Percentiles rank a stretch among this genome's conserved stretches.
Evolutionary conservation across 2,888 invertebrate species (phyloP).

Genomic region (Chalcosyrphus nemorum): DNA sequence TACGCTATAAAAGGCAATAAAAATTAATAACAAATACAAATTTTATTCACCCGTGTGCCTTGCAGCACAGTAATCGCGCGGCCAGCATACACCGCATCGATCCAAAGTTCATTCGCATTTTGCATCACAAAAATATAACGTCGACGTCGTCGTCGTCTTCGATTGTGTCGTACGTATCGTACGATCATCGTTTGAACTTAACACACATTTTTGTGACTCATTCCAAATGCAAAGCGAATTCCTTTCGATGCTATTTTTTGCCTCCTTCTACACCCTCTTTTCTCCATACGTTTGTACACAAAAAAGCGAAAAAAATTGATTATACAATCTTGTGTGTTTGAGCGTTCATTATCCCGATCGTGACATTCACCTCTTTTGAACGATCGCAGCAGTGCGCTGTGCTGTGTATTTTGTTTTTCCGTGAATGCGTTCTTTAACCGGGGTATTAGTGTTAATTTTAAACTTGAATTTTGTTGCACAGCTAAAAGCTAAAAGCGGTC

Average conservation of each 20-base stretch:
- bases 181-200: slow-evolving; percentile 63
- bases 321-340: slow-evolving; percentile 60
- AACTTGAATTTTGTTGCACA: slow-evolving; percentile 24
- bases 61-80: slow-evolving; percentile 40
- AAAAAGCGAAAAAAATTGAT: slow-evolving; percentile 19
- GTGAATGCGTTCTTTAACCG: slow-evolving; percentile 60
- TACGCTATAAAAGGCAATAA: slow-evolving; percentile 17
- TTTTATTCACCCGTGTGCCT: slow-evolving; percentile 43
- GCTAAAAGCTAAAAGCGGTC: background rate
- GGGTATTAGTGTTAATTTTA: slow-evolving; percentile 50
- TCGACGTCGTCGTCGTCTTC: background rate
- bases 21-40: slow-evolving; percentile 54
- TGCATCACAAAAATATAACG: slow-evolving; percentile 39
- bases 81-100: slow-evolving; percentile 12
- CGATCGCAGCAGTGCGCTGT: slow-evolving; percentile 5
- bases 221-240: slow-evolving; percentile 46
- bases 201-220: slow-evolving; percentile 70
- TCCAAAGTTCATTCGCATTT: slow-evolving; percentile 65
- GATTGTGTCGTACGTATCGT: background rate
- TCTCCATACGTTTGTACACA: background rate
- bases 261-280: background rate
- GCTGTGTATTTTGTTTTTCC: slow-evolving; percentile 19
- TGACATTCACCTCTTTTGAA: slow-evolving; percentile 68
- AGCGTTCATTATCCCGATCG: slow-evolving; percentile 66
- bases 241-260: slow-evolving; percentile 5